phyloP scores from a whole-genome alignment of 1,140 invertebrate genomes.

The Antheraea pernyi region DNA sequence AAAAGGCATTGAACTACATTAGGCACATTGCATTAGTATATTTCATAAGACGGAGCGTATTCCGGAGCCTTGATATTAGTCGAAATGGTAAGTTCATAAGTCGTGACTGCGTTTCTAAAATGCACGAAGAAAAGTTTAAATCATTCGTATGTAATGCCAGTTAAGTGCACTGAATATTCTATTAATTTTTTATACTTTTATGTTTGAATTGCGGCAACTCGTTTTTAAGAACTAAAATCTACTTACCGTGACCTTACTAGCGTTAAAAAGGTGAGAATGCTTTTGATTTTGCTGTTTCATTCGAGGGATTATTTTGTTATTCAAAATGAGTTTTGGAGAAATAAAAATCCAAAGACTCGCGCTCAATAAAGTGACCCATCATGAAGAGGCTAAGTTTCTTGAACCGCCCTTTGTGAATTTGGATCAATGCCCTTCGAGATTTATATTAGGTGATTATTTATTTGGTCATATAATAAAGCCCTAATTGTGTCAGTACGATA shows the following conservation, averaged over 20 bases:
- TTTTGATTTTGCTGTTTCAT: slow-evolving; percentile 14
- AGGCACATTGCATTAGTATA: slow-evolving; percentile 21
- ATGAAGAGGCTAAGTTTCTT: slow-evolving; percentile 2
- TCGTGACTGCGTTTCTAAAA: slow-evolving; percentile 37
- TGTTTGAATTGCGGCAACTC: neutral
- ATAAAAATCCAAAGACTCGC: neutral
- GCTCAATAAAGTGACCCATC: slow-evolving; percentile 11
- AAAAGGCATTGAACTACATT: slow-evolving; percentile 36
- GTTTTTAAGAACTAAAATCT: neutral
- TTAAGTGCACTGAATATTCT: neutral
- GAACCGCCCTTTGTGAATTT: slow-evolving; percentile 8
- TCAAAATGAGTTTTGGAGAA: neutral
- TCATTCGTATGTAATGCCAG: neutral
- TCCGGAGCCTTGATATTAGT: slow-evolving; percentile 42
- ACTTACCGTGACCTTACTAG: neutral
- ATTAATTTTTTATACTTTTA: neutral
- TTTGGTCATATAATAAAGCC: slow-evolving; percentile 6
- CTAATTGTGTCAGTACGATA: slow-evolving; percentile 11
- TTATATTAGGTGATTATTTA: slow-evolving; percentile 17
- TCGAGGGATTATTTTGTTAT: slow-evolving; percentile 3
- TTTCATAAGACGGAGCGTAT: slow-evolving; percentile 33
- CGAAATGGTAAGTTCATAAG: slow-evolving; percentile 31
- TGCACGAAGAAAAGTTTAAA: slow-evolving; percentile 14
- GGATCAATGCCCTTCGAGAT: slow-evolving; percentile 30
- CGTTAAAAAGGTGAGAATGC: neutral